A percentile compares a stretch with the other conserved stretches of the same genome.
Evolutionary conservation across 2,888 invertebrate species (phyloP).

Genomic region (Habroteleia sp.): DNA sequence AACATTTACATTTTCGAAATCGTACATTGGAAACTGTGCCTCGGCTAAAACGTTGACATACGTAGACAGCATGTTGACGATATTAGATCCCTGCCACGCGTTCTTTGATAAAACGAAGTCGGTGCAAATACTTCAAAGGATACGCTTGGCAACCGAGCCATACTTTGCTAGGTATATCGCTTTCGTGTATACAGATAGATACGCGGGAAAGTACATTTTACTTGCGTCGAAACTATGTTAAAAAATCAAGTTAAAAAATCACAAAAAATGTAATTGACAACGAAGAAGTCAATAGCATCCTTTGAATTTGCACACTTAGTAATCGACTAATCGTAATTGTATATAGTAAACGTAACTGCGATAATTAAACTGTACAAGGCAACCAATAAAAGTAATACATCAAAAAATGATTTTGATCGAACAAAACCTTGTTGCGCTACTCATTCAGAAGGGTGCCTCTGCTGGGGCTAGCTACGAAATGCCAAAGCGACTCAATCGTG

Average conservation of each 20-base stretch:
- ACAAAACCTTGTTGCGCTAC: slow-evolving; percentile 22
- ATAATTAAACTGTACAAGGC: slow-evolving; percentile 3
- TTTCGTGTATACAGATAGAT: slow-evolving; percentile 18
- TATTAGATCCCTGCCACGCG: slow-evolving; percentile 71
- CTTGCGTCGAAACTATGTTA: slow-evolving; percentile 17
- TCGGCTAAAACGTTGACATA: slow-evolving; percentile 31
- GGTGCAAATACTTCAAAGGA: slow-evolving; percentile 70
- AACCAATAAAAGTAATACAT: slow-evolving; percentile 2
- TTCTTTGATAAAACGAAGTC: slow-evolving; percentile 71
- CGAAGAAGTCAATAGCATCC: slow-evolving; percentile 7
- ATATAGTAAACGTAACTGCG: no score
- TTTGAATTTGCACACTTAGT: no score
- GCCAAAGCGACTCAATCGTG: slow-evolving; percentile 60
- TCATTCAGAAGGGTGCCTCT: slow-evolving; percentile 26
- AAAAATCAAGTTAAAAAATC: slow-evolving; percentile 21
- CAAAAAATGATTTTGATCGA: slow-evolving; percentile 22
- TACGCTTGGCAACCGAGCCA: slow-evolving; percentile 64
- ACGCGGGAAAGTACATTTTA: slow-evolving; percentile 20
- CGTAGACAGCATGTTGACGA: slow-evolving; percentile 61
- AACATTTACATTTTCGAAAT: slow-evolving; percentile 17
- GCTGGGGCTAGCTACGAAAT: slow-evolving; percentile 29
- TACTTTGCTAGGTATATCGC: slow-evolving; percentile 64
- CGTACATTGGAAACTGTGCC: slow-evolving; percentile 15
- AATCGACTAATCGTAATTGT: no score
- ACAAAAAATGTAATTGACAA: slow-evolving; percentile 32